Conservation (phyloP, 2,113 vertebrate genomes). For the Mastomys natalensis region DNA sequence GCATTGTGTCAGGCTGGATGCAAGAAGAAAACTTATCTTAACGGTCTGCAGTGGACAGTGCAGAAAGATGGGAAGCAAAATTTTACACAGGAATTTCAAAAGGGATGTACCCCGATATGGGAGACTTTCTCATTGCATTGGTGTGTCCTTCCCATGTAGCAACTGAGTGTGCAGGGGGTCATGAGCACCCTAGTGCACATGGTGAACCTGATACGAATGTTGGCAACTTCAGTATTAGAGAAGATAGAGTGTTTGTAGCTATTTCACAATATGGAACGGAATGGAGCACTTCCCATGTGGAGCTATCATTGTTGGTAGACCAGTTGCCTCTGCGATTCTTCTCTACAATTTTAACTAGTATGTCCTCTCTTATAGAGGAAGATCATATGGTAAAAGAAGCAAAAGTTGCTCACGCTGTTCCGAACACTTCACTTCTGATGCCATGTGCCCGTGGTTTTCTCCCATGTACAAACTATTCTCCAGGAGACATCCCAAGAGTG, state of each 20-base stretch:
- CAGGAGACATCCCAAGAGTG: background rate
- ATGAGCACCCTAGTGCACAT: background rate
- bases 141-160: background rate
- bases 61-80: background rate
- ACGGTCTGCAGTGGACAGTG: accelerated
- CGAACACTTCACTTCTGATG: background rate
- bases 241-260: background rate
- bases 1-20: background rate
- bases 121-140: background rate
- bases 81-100: background rate
- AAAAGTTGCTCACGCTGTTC: background rate
- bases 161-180: background rate
- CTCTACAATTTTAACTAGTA: background rate
- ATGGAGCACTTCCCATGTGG: accelerated
- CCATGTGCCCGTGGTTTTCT: background rate
- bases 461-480: background rate
- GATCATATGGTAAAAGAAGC: background rate
- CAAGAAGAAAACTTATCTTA: background rate
- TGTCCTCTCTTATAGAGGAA: background rate
- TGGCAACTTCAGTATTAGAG: background rate
- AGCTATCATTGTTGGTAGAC: background rate
- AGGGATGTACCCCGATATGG: background rate
- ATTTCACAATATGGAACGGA: background rate
- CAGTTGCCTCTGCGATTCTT: background rate
- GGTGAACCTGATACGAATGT: background rate